Conservation (phyloP, 1,140 invertebrate genomes). For the Brachystomella parvula region DNA sequence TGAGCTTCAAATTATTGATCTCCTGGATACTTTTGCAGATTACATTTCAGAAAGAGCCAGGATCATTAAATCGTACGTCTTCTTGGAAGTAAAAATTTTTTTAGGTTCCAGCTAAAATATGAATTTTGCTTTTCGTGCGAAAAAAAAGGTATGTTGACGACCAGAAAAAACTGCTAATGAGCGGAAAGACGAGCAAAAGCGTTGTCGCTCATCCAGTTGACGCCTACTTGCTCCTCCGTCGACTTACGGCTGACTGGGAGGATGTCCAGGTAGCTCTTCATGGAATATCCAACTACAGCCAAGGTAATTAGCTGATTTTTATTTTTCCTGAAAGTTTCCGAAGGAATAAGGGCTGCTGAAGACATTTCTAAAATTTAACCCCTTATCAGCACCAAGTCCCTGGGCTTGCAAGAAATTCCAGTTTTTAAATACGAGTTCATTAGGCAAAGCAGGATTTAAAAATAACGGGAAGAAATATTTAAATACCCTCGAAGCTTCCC, state of each 20-base stretch:
- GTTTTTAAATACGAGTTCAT: no score
- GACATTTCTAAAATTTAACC: not conserved
- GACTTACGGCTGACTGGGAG: slow-evolving; percentile 49
- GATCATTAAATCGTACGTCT: slow-evolving; percentile 37
- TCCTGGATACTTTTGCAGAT: slow-evolving; percentile 39
- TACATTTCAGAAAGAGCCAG: slow-evolving; percentile 34
- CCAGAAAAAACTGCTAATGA: slow-evolving; percentile 43
- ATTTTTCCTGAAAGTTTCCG: not conserved
- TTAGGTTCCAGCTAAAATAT: not conserved
- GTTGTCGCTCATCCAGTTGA: slow-evolving; percentile 52
- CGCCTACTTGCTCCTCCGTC: slow-evolving; percentile 52
- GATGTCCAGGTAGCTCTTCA: slow-evolving; percentile 38
- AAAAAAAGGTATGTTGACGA: slow-evolving; percentile 40
- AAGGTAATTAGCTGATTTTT: slow-evolving; percentile 28
- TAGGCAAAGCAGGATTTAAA: no score
- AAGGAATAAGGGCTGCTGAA: not conserved
- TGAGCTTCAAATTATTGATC: slow-evolving; percentile 38
- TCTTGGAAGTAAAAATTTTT: slow-evolving; percentile 6
- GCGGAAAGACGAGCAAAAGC: slow-evolving; percentile 41
- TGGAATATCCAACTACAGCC: slow-evolving; percentile 38
- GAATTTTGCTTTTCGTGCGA: not conserved
- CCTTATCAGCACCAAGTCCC: no score
- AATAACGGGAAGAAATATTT: no score
- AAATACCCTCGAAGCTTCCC: no score
- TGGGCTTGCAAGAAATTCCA: no score